Conservation (phyloP, 2,797 vertebrate species). For the Catamblyrhynchus diadema region DNA sequence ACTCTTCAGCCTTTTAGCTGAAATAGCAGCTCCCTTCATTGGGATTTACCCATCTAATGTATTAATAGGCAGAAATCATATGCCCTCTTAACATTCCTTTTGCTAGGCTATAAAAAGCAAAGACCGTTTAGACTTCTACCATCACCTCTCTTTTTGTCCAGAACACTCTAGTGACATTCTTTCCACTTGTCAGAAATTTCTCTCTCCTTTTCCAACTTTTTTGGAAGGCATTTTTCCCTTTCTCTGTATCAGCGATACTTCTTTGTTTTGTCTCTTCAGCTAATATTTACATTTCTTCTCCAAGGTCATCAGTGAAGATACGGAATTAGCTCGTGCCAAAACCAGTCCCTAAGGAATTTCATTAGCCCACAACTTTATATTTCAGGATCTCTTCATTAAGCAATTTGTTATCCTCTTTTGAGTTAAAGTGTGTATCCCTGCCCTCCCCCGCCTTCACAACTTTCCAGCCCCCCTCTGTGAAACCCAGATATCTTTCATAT, state of each 20-base stretch:
- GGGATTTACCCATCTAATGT: conserved; percentile 48
- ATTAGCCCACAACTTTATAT: not conserved
- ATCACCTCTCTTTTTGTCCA: not conserved
- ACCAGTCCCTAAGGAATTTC: not conserved
- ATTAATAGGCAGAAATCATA: conserved; percentile 58
- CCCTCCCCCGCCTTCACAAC: not conserved
- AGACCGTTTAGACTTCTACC: not conserved
- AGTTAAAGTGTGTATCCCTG: not conserved
- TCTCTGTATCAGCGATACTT: not conserved
- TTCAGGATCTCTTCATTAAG: not conserved
- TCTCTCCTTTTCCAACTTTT: not conserved
- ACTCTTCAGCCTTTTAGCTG: conserved; percentile 31
- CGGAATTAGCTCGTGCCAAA: not conserved
- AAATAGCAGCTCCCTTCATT: conserved; percentile 33
- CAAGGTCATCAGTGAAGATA: conserved; percentile 26
- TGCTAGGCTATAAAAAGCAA: conserved; percentile 43
- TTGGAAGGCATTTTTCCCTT: not conserved
- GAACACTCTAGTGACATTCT: not conserved
- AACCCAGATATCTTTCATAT: not conserved
- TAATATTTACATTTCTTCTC: not conserved
- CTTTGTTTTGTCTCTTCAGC: not conserved
- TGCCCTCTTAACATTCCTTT: conserved; percentile 47
- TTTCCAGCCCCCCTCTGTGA: not conserved
- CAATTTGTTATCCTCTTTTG: not conserved
- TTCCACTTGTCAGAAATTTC: not conserved